Evolutionary conservation across 2,888 invertebrate species (phyloP).

Genomic region (Dascillus cervinus): DNA sequence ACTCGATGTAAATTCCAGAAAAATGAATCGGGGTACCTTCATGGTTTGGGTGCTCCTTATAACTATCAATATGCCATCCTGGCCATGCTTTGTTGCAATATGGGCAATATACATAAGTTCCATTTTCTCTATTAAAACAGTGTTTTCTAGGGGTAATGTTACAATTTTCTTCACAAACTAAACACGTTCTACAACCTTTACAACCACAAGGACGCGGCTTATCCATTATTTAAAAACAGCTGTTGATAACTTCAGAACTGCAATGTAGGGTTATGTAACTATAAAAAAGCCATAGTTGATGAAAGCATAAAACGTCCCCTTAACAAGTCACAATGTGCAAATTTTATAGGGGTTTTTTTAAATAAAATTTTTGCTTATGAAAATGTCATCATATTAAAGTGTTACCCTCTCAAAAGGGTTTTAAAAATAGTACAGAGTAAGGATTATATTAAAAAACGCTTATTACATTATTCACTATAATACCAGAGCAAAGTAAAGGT

Average conservation of each 20-base stretch:
- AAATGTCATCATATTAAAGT: no score
- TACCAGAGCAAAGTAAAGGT: no score
- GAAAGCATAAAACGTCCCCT: no score
- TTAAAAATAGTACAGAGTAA: no score
- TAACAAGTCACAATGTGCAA: no score
- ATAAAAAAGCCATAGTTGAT: no score
- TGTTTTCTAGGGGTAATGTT: conserved; percentile 35
- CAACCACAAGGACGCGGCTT: conserved; percentile 78
- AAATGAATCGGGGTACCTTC: conserved; percentile 51
- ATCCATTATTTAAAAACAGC: conserved; percentile 44
- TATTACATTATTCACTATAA: no score
- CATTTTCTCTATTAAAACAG: conserved; percentile 39
- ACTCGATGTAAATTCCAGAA: conserved; percentile 58
- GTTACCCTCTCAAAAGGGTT: no score
- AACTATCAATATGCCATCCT: conserved; percentile 59
- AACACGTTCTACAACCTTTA: conserved; percentile 85
- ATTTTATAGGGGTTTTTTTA: no score
- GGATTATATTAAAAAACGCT: no score
- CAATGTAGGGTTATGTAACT: no score
- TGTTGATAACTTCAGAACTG: background rate
- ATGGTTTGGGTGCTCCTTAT: conserved; percentile 62
- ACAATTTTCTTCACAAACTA: conserved; percentile 70
- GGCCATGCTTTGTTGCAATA: conserved; percentile 67
- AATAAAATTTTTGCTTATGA: no score
- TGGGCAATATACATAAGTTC: conserved; percentile 68